Conservation (phyloP, 2,888 invertebrate genomes). For the Spialia ferax region DNA sequence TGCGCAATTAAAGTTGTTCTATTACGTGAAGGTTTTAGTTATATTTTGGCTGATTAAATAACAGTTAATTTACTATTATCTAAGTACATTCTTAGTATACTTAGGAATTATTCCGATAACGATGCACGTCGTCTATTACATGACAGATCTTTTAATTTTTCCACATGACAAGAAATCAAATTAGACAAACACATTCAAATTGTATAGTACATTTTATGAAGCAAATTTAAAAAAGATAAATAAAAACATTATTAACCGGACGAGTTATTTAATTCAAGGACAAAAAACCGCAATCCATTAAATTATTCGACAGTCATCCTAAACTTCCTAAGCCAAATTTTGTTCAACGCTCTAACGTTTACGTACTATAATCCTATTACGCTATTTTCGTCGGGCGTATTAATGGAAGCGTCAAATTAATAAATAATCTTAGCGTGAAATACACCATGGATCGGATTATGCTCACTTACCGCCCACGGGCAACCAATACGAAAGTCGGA, state of each 20-base stretch:
- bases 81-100: neutral
- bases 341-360: slow-evolving; percentile 2
- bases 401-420: slow-evolving; percentile 26
- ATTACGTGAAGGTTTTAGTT: neutral
- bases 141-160: too few relatives aligned
- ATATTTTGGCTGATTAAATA: neutral
- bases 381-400: slow-evolving; percentile 15
- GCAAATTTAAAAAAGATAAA: too few relatives aligned
- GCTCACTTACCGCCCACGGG: slow-evolving; percentile 27
- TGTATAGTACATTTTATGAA: too few relatives aligned
- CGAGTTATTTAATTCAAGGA: too few relatives aligned
- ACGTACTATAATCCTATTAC: slow-evolving; percentile 19
- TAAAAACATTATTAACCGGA: too few relatives aligned
- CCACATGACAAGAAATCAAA: too few relatives aligned
- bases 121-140: too few relatives aligned
- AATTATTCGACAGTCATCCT: neutral
- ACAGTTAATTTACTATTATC: neutral
- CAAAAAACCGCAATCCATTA: neutral
- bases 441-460: slow-evolving; percentile 32
- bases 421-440: slow-evolving; percentile 32
- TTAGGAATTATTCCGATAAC: neutral
- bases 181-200: too few relatives aligned
- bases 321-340: neutral
- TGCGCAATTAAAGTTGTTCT: neutral
- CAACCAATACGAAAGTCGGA: slow-evolving; percentile 2